Conservation (phyloP, 2,113 vertebrate genomes). For the Lepidiolamprologus cunningtoni region DNA sequence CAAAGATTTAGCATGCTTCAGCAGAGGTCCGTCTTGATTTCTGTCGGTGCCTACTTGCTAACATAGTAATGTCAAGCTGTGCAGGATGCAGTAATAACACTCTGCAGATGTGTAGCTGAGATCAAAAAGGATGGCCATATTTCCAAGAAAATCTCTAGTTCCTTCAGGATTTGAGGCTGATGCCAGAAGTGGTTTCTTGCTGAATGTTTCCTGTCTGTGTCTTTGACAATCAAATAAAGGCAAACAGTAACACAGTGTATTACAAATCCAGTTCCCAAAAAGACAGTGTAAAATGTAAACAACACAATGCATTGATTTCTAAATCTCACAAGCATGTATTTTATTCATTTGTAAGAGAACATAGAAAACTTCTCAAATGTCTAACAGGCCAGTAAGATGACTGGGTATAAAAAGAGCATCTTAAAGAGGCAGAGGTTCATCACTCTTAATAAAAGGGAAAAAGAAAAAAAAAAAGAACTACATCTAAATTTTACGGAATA, state of each 20-base stretch:
- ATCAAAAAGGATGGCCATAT: not conserved
- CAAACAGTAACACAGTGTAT: not conserved
- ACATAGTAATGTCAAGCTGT: not conserved
- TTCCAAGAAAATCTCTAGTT: not conserved
- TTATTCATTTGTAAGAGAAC: not conserved
- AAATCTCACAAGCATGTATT: not conserved
- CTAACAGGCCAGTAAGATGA: not conserved
- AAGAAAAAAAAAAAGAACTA: not conserved
- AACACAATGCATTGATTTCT: not conserved
- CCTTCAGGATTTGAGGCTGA: not conserved
- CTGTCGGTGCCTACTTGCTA: not conserved
- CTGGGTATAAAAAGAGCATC: not conserved
- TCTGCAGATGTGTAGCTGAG: not conserved
- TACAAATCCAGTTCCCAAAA: not conserved
- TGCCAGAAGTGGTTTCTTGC: not conserved
- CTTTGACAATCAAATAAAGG: not conserved
- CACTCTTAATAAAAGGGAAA: not conserved
- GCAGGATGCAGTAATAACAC: not conserved
- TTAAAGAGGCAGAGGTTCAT: not conserved
- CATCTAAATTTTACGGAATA: not conserved
- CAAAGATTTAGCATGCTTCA: not conserved
- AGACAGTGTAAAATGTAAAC: not conserved
- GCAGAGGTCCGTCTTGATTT: not conserved
- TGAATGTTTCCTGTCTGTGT: not conserved
- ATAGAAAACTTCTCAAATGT: not conserved